These are phyloP conservation scores for Uloborus plumipes DNA, from an alignment of 2,888 invertebrate species.

Conservation along the genomic window DNA sequence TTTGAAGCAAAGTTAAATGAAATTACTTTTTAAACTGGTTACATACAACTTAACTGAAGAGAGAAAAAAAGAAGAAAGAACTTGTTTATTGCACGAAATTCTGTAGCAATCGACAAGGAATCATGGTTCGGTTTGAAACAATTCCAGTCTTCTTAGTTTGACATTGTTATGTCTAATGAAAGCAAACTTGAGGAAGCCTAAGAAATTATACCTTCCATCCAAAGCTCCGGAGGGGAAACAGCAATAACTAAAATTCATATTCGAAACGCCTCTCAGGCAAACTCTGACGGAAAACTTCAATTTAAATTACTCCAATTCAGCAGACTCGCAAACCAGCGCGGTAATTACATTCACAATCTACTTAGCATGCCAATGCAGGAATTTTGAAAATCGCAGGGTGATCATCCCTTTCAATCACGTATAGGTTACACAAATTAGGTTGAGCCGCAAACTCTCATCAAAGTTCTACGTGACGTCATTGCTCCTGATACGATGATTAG, in stretches of 20 bases:
- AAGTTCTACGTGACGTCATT: slow-evolving; percentile 40
- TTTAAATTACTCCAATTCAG: slow-evolving; percentile 51
- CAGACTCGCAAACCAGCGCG: slow-evolving; percentile 7
- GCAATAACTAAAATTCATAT: slow-evolving; percentile 50
- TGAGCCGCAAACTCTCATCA: slow-evolving; percentile 47
- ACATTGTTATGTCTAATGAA: no score
- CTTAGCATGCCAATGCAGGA: slow-evolving; percentile 39
- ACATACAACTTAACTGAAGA: no score
- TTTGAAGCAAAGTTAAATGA: no score
- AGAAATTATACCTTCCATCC: no score
- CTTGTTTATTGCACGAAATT: no score
- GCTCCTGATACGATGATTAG: slow-evolving; percentile 47
- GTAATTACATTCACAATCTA: slow-evolving; percentile 31
- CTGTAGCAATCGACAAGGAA: no score
- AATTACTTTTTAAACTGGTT: no score
- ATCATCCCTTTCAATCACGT: slow-evolving; percentile 61
- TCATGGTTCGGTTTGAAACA: no score
- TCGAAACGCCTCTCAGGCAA: slow-evolving; percentile 24
- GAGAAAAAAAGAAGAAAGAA: no score
- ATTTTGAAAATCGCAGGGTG: slow-evolving; percentile 23
- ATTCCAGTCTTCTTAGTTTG: no score
- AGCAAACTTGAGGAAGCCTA: no score
- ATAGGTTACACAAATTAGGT: slow-evolving; percentile 55
- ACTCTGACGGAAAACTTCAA: slow-evolving; percentile 52
- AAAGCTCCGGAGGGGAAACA: no score